Conservation (phyloP, 2,888 invertebrate genomes). For the Syrphus vitripennis region DNA sequence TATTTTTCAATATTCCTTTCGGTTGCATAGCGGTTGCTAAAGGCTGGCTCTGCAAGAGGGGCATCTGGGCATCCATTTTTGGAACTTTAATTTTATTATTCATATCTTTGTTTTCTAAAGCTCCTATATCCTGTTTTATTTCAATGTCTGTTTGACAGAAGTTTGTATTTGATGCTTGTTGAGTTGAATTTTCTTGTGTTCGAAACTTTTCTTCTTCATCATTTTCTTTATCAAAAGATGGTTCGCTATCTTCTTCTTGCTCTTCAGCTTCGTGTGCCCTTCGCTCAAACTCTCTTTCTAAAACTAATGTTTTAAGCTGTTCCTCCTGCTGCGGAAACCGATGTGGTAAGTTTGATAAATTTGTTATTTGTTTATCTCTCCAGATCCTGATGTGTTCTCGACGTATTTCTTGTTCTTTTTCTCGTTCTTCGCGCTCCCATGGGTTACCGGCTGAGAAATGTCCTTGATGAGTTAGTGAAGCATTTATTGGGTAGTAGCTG, state of each 20-base stretch:
- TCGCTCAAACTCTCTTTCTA: conserved; percentile 97
- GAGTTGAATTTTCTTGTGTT: conserved; percentile 80
- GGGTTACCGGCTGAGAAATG: conserved; percentile 85
- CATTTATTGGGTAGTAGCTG: conserved; percentile 84
- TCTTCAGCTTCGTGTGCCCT: conserved; percentile 90
- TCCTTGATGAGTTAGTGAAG: conserved; percentile 72
- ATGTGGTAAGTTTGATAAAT: conserved; percentile 86
- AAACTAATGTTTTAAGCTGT: conserved; percentile 91
- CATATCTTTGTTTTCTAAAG: conserved; percentile 12
- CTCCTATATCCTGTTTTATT: conserved; percentile 74
- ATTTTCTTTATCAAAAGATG: conserved; percentile 79
- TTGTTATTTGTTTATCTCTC: conserved; percentile 94
- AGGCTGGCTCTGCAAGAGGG: conserved; percentile 72
- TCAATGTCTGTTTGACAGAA: conserved; percentile 80
- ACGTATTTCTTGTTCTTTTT: conserved; percentile 87
- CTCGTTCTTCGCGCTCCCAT: conserved; percentile 96
- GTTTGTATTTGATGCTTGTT: conserved; percentile 80
- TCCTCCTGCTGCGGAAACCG: conserved; percentile 92
- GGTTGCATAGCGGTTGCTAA: conserved; percentile 76
- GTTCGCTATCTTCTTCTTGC: conserved; percentile 86
- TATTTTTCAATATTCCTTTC: conserved; percentile 81
- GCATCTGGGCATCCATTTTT: conserved; percentile 7
- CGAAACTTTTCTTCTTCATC: conserved; percentile 82
- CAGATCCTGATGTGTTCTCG: conserved; percentile 88
- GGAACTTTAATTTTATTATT: not conserved